Conservation (phyloP, 2,113 vertebrate genomes). For the Oxyruncus cristatus region DNA sequence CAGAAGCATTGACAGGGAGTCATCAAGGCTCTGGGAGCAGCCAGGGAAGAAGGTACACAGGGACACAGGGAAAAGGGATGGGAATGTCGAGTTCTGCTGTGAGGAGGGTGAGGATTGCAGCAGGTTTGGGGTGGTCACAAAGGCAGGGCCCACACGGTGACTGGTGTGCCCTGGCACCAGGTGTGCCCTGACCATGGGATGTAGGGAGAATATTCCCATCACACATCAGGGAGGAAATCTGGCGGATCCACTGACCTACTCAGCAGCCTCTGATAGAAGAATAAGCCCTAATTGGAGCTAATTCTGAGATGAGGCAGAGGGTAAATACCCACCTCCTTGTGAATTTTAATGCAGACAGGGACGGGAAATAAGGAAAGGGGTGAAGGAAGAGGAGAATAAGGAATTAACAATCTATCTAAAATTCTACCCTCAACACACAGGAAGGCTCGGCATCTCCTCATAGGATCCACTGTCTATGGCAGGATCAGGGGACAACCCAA, state of each 20-base stretch:
- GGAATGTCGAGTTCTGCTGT: neutral
- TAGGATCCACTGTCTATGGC: rapidly evolving
- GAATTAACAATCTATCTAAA: neutral
- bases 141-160: neutral
- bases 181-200: neutral
- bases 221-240: rapidly evolving
- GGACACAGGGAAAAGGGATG: neutral
- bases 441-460: neutral
- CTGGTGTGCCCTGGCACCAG: neutral
- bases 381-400: neutral
- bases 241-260: neutral
- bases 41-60: neutral
- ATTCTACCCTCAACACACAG: rapidly evolving
- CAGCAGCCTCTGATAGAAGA: neutral
- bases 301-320: neutral
- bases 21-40: neutral
- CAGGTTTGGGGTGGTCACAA: neutral
- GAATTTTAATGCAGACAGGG: neutral
- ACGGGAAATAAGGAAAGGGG: neutral
- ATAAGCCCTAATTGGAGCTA: neutral
- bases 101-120: neutral
- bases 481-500: neutral
- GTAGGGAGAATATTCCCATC: neutral
- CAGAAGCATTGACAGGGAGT: neutral
- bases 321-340: rapidly evolving